Conservation (phyloP, 1,140 invertebrate genomes). For the Atta cephalotes region DNA sequence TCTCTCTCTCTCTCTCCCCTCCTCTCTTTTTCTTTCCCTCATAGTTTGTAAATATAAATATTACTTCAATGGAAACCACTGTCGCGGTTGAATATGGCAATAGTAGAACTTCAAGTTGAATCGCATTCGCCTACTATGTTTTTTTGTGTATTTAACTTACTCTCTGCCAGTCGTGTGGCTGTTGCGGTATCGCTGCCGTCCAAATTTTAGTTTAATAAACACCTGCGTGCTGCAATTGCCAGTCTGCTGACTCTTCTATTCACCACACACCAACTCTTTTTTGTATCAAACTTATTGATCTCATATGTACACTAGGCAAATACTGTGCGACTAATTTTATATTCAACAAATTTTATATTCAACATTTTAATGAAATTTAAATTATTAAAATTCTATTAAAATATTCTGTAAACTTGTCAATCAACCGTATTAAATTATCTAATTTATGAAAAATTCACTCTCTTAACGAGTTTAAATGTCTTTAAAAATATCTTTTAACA, state of each 20-base stretch:
- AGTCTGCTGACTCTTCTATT: not conserved
- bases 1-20: not conserved
- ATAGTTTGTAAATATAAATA: constrained; percentile 16
- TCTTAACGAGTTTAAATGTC: not conserved
- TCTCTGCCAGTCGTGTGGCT: not conserved
- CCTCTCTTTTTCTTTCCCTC: not conserved
- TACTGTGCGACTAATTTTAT: constrained; percentile 10
- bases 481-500: constrained; percentile 10
- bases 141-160: constrained; percentile 41
- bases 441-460: not conserved
- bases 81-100: constrained; percentile 11
- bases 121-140: not conserved
- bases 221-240: not conserved
- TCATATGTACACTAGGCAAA: not conserved
- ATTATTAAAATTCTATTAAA: constrained; percentile 8
- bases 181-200: constrained; percentile 10
- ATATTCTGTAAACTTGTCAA: not conserved
- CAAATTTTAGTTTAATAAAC: constrained; percentile 39
- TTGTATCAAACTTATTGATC: not conserved
- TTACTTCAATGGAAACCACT: constrained; percentile 16
- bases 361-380: constrained; percentile 23
- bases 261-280: not conserved
- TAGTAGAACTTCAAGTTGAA: constrained; percentile 10
- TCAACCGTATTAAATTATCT: constrained; percentile 1
- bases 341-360: constrained; percentile 8